These are phyloP conservation scores for Agrilus planipennis DNA, from an alignment of 1,140 invertebrate species.

Conservation along the genomic window DNA sequence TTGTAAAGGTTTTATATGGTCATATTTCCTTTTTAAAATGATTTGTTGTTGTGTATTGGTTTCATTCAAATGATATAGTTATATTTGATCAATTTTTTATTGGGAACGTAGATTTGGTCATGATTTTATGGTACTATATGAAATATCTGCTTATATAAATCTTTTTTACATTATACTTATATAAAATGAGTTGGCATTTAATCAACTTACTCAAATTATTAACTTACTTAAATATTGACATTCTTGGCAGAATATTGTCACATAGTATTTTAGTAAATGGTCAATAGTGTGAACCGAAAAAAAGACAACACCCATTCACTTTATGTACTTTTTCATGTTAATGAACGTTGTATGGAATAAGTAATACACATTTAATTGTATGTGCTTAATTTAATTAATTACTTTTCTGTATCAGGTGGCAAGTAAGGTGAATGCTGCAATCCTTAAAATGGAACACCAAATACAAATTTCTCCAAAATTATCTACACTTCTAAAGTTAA, in stretches of 20 bases:
- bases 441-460: conserved; percentile 82
- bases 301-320: background rate
- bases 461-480: conserved; percentile 81
- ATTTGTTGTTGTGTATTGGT: background rate
- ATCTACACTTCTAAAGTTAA: conserved; percentile 81
- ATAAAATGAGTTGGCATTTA: no score
- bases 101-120: no score
- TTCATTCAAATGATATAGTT: no score
- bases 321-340: conserved; percentile 8
- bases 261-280: no score
- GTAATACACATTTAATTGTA: conserved; percentile 2
- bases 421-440: conserved; percentile 93
- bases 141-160: no score
- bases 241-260: no score
- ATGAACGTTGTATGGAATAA: no score
- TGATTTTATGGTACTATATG: no score
- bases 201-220: no score
- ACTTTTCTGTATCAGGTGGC: conserved; percentile 60
- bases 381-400: conserved; percentile 8
- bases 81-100: no score
- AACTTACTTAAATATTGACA: no score
- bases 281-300: conserved; percentile 4
- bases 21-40: conserved; percentile 5
- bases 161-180: no score
- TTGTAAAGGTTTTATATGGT: conserved; percentile 32